A percentile compares a stretch with the other conserved stretches of the same genome.
phyloP scores from a whole-genome alignment of 2,113 vertebrate genomes.

The Cromileptes altivelis region DNA sequence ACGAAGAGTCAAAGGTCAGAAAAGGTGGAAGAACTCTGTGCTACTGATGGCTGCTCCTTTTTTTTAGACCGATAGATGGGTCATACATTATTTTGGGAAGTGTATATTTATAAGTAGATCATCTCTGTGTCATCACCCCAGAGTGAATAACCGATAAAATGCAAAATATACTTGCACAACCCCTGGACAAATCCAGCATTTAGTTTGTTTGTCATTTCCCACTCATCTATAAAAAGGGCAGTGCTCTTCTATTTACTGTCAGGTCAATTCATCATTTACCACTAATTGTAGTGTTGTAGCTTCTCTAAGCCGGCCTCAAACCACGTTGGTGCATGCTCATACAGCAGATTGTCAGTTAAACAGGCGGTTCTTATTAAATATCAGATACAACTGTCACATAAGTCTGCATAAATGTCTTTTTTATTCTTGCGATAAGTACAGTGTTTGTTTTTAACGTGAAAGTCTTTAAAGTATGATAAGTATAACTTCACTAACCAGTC shows the following conservation, averaged over 20 bases:
- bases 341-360: background rate
- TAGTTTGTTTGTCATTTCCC: background rate
- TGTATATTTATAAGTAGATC: background rate
- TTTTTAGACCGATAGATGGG: too few relatives aligned
- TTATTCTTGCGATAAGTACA: background rate
- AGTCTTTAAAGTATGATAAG: background rate
- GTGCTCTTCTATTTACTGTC: background rate
- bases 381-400: background rate
- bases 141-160: background rate
- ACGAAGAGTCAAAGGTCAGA: too few relatives aligned
- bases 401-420: background rate
- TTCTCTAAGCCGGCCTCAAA: background rate
- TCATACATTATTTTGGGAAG: background rate
- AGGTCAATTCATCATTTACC: background rate
- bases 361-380: background rate
- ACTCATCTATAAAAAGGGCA: background rate
- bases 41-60: too few relatives aligned
- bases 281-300: background rate
- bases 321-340: background rate
- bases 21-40: too few relatives aligned
- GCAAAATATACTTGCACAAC: too few relatives aligned
- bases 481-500: too few relatives aligned
- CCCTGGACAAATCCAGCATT: background rate
- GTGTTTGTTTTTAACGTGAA: background rate
- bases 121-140: too few relatives aligned